phyloP scores from a whole-genome alignment of 2,113 vertebrate genomes.

The Tamias sibiricus region DNA sequence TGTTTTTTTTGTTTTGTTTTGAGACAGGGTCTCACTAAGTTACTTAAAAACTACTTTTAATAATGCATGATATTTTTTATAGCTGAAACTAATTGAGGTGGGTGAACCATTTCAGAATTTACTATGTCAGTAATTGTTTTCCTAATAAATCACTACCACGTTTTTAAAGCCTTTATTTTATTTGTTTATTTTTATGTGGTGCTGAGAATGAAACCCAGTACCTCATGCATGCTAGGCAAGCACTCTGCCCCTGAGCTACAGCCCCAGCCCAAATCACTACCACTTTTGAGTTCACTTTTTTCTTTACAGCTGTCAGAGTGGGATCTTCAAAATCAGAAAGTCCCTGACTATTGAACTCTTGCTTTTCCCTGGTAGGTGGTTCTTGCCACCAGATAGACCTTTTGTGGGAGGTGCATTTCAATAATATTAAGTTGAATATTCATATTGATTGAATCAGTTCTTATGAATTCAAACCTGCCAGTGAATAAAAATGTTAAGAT shows the following conservation, averaged over 20 bases:
- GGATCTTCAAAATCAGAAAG: conserved; percentile 9
- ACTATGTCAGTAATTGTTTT: conserved; percentile 25
- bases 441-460: not conserved
- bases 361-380: not conserved
- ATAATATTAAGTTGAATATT: not conserved
- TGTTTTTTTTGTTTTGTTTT: too few species aligned
- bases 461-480: conserved; percentile 15
- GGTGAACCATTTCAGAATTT: conserved; percentile 45
- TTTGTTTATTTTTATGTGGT: too few species aligned
- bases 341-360: not conserved
- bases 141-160: conserved; percentile 5
- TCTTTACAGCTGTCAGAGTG: not conserved
- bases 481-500: conserved; percentile 11
- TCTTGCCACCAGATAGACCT: not conserved
- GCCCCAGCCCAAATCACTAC: conserved; percentile 6
- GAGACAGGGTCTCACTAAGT: too few species aligned
- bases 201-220: too few species aligned
- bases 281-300: conserved; percentile 36
- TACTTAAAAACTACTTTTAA: conserved; percentile 3
- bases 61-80: not conserved
- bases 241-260: too few species aligned
- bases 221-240: too few species aligned
- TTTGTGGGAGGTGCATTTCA: not conserved
- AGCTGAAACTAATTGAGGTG: conserved; percentile 40
- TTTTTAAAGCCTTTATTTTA: too few species aligned